Conservation (phyloP, 2,888 invertebrate species). For the Criorhina ranunculi region DNA sequence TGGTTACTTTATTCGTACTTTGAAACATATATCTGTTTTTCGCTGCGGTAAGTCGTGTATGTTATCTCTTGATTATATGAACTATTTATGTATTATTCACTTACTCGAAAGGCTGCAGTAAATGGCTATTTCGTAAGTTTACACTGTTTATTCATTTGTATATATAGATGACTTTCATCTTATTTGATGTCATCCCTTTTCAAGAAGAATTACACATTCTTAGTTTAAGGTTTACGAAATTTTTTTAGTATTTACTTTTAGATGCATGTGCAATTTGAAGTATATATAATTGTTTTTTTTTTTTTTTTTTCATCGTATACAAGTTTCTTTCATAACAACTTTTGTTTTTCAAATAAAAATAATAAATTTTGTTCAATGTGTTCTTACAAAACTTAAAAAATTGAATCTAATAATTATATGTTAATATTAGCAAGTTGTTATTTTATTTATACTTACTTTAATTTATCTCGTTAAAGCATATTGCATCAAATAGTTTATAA, state of each 20-base stretch:
- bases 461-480: constrained; percentile 73
- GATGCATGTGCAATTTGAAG: constrained; percentile 36
- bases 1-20: too few relatives aligned
- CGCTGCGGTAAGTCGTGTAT: too few relatives aligned
- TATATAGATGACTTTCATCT: constrained; percentile 3
- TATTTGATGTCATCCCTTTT: not conserved
- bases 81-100: too few relatives aligned
- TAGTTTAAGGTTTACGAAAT: not conserved
- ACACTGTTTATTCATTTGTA: not conserved
- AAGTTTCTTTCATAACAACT: constrained; percentile 60
- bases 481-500: constrained; percentile 72
- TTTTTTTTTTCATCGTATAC: constrained; percentile 69
- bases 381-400: constrained; percentile 41
- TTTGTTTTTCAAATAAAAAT: constrained; percentile 49
- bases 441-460: constrained; percentile 45
- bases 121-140: constrained; percentile 9
- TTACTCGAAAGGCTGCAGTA: too few relatives aligned
- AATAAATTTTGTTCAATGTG: constrained; percentile 21
- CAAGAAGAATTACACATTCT: not conserved
- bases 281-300: constrained; percentile 43
- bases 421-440: constrained; percentile 52
- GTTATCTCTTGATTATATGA: too few relatives aligned
- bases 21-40: too few relatives aligned
- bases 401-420: constrained; percentile 55
- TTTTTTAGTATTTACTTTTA: constrained; percentile 25